A percentile compares a stretch with the other conserved stretches of the same genome.
Conservation (phyloP, 2,113 vertebrate genomes). For the Chrysemys picta region DNA sequence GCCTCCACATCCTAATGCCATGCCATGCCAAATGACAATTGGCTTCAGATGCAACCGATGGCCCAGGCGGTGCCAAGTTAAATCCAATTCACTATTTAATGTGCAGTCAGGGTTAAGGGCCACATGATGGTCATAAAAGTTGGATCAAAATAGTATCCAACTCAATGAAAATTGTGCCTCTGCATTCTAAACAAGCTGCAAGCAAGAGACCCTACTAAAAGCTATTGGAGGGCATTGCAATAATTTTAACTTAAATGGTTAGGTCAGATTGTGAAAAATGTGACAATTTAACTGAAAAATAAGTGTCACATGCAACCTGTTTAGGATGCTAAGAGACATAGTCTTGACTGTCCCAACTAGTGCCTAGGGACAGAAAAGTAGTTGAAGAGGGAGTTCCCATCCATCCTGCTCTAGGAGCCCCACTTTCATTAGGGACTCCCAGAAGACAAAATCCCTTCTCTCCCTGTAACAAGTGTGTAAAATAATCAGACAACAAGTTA, state of each 20-base stretch:
- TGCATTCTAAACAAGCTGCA: background rate
- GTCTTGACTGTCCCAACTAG: background rate
- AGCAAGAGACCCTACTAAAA: background rate
- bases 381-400: background rate
- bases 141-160: background rate
- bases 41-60: background rate
- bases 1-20: background rate
- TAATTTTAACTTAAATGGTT: background rate
- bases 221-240: background rate
- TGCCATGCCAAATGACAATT: background rate
- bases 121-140: background rate
- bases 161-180: background rate
- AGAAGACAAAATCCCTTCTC: background rate
- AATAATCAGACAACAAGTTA: background rate
- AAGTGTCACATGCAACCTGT: background rate
- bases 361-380: background rate
- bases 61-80: background rate
- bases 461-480: background rate
- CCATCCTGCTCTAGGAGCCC: rapidly evolving
- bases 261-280: background rate
- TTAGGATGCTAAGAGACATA: too few relatives aligned
- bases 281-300: background rate
- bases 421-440: background rate
- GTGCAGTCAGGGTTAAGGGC: background rate
- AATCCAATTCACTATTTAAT: background rate